These are phyloP conservation scores for Melanaphis sacchari DNA, from an alignment of 1,140 invertebrate species.

Conservation along the genomic window DNA sequence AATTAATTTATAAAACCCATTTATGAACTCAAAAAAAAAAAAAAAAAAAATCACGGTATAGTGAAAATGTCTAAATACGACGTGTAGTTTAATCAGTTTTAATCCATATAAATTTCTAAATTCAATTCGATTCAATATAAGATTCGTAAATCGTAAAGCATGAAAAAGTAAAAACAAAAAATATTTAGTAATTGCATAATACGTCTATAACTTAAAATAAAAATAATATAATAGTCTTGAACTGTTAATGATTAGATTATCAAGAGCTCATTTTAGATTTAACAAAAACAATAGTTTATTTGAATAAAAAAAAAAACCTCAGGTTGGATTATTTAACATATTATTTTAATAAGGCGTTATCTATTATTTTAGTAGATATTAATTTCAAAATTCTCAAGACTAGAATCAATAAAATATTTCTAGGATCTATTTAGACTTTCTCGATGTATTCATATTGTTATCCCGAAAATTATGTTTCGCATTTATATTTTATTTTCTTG, in stretches of 20 bases:
- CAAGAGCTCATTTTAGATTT: background rate
- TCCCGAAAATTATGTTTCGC: background rate
- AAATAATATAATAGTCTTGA: background rate
- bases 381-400: background rate
- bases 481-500: background rate
- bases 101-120: background rate
- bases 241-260: background rate
- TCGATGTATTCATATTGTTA: background rate
- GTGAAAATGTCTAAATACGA: background rate
- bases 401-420: background rate
- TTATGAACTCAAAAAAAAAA: background rate
- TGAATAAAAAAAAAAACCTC: background rate
- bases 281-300: background rate
- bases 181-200: too few relatives aligned
- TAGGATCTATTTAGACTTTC: background rate
- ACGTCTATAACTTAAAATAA: too few relatives aligned
- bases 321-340: background rate
- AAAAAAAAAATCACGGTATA: background rate
- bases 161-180: too few relatives aligned
- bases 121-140: too few relatives aligned
- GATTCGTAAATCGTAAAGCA: too few relatives aligned
- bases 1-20: too few relatives aligned
- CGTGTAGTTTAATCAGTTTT: background rate
- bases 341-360: background rate
- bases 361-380: background rate